These are phyloP conservation scores for Conopomorpha cramerella DNA, from an alignment of 1,140 invertebrate genomes.

Conservation along the genomic window DNA sequence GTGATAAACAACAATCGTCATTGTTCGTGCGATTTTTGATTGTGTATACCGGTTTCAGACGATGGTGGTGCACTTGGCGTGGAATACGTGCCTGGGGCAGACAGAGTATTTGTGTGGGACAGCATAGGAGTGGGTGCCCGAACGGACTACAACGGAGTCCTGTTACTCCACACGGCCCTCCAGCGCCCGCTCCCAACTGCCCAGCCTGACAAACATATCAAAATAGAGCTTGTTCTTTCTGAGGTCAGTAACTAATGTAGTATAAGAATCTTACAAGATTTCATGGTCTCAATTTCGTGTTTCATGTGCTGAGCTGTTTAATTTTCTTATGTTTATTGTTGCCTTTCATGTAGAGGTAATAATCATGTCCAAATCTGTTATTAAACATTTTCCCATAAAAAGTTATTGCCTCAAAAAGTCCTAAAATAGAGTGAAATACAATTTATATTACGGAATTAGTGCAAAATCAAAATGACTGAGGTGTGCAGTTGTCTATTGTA, in stretches of 20 bases:
- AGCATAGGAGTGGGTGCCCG: slow-evolving; percentile 78
- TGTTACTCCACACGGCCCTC: slow-evolving; percentile 84
- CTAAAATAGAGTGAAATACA: no score
- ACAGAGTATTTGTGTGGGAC: slow-evolving; percentile 83
- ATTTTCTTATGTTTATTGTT: no score
- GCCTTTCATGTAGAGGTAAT: no score
- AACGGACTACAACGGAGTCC: slow-evolving; percentile 87
- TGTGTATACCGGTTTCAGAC: slow-evolving; percentile 23
- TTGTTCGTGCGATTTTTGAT: slow-evolving; percentile 10
- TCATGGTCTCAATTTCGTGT: no score
- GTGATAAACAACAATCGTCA: slow-evolving; percentile 43
- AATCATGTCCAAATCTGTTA: no score
- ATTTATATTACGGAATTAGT: no score
- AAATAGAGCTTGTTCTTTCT: slow-evolving; percentile 81
- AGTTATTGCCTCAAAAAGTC: no score
- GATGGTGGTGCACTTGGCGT: slow-evolving; percentile 51
- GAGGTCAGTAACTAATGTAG: slow-evolving; percentile 74
- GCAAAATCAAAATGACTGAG: no score
- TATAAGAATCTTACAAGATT: no score
- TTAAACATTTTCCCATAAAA: no score
- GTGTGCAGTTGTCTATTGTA: no score
- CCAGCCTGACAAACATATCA: slow-evolving; percentile 74
- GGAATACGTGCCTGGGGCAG: slow-evolving; percentile 76
- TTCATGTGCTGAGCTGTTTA: no score
- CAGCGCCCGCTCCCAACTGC: slow-evolving; percentile 74